A percentile compares a stretch with the other conserved stretches of the same genome.
Conservation (phyloP, 2,113 vertebrate genomes). For the Archilochus colubris region DNA sequence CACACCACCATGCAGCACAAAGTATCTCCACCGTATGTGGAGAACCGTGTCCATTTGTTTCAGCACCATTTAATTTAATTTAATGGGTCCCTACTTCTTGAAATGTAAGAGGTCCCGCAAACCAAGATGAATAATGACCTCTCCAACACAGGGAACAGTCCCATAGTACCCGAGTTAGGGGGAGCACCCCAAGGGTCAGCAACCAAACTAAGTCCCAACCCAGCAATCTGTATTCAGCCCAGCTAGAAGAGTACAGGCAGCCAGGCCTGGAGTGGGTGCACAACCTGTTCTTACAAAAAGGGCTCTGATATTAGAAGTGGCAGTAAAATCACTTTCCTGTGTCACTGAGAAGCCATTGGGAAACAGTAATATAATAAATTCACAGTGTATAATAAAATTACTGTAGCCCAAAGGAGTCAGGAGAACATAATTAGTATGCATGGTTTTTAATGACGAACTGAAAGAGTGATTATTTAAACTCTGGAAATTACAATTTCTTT, state of each 20-base stretch:
- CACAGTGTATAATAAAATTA: not conserved
- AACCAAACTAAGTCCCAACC: not conserved
- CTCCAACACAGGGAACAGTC: accelerated
- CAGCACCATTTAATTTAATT: not conserved
- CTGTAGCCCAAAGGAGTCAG: not conserved
- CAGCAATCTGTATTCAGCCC: accelerated
- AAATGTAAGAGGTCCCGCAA: not conserved
- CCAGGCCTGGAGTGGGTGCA: not conserved
- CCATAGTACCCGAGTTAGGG: accelerated
- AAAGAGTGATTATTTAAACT: slow-evolving; percentile 17
- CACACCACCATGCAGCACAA: not conserved
- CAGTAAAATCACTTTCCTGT: not conserved
- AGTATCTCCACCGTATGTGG: not conserved
- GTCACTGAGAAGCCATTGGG: not conserved
- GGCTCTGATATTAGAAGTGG: not conserved
- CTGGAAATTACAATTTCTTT: not conserved
- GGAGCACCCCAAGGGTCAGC: not conserved
- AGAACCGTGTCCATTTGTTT: not conserved
- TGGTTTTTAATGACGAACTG: not conserved
- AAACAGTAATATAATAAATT: not conserved
- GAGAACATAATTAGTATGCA: not conserved
- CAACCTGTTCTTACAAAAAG: not conserved
- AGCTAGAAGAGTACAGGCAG: not conserved
- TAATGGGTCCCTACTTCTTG: not conserved
- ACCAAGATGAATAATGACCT: not conserved